Evolutionary conservation across 2,888 invertebrate genomes (phyloP).

Genomic region (Galerucella pusilla): DNA sequence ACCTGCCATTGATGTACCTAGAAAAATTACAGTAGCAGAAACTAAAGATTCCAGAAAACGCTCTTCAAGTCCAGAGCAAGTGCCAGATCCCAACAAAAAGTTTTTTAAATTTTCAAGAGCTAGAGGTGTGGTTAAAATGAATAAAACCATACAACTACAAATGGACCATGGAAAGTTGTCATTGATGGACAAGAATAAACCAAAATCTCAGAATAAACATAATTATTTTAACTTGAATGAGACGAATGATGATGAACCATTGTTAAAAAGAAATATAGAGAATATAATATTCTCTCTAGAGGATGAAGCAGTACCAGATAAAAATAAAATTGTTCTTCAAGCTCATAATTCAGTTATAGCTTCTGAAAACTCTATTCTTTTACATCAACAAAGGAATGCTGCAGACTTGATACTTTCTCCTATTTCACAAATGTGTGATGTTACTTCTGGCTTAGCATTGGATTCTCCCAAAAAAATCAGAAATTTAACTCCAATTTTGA

Average conservation of each 20-base stretch:
- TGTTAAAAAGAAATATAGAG: constrained; percentile 45
- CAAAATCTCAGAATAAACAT: constrained; percentile 46
- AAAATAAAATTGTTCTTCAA: constrained; percentile 45
- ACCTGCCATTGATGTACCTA: constrained; percentile 14
- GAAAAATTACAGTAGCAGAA: constrained; percentile 21
- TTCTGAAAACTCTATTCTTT: constrained; percentile 54
- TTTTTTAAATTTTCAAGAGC: constrained; percentile 65
- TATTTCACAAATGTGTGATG: constrained; percentile 66
- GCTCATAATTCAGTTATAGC: constrained; percentile 51
- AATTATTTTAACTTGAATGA: constrained; percentile 61
- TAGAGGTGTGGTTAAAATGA: constrained; percentile 60
- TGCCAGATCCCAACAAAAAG: constrained; percentile 56
- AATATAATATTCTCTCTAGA: constrained; percentile 61
- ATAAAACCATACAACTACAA: constrained; percentile 62
- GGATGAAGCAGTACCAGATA: constrained; percentile 39
- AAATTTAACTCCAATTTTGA: constrained; percentile 56
- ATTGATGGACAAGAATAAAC: constrained; percentile 46
- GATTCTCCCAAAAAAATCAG: constrained; percentile 66
- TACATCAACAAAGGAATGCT: constrained; percentile 46
- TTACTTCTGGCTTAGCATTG: constrained; percentile 65
- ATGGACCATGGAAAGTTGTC: constrained; percentile 58
- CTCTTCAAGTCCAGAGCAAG: constrained; percentile 33
- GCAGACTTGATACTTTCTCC: constrained; percentile 63
- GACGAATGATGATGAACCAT: constrained; percentile 55
- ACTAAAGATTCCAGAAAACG: constrained; percentile 35